Base-by-base conservation (phyloP, 2,797 vertebrate species). In the Gallinago solitaria region DNA sequence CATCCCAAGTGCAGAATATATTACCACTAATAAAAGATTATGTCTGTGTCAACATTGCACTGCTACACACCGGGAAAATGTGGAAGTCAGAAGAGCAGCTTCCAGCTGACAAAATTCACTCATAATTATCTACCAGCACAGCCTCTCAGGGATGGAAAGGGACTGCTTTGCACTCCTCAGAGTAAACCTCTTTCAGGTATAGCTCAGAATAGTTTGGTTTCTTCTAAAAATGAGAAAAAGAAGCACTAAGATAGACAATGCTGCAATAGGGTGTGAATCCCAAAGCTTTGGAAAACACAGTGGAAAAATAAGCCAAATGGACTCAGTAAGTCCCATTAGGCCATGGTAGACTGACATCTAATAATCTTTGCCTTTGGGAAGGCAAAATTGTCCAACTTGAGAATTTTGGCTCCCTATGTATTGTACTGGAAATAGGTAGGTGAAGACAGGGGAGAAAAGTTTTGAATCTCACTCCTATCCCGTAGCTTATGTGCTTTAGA, bases 241-340 rank as follows among this genome's bases (percentile, higher is more conserved):
- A 56, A 78, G 10, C 11, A 41, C 20, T 43, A 15, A 59, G 23
- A 90, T 6, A 57, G 27, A 57, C 25, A 74, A 2, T 8, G 11
- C 11, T 12, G 41, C 32, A 37, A 24, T 11, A 28, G n/a, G 8
- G 5, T 41, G 4, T 41, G 28, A 79, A 65, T 32, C 1, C 1
- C 41, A 78, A 71, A 82, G 18, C 12, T 59, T n/a, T 79, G n/a
- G 17, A 73, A 87, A 80, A 65, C 0, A 0, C 0, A 0, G 6
- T 59, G 16, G 45, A 59, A 65, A 87, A 87, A 41, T 63, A 70
- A 59, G 11, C 9, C 8, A 28, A 7, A 76, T 2, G 18, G 24
- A 41, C 10, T 77, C 11, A 18, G 12, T 24, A 60, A 39, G 9
- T 76, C 39, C 48, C 59, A 25, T 9, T 64, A 16, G 32, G 69